Conservation (phyloP, 2,113 vertebrate species). For the Caranx melampygus region DNA sequence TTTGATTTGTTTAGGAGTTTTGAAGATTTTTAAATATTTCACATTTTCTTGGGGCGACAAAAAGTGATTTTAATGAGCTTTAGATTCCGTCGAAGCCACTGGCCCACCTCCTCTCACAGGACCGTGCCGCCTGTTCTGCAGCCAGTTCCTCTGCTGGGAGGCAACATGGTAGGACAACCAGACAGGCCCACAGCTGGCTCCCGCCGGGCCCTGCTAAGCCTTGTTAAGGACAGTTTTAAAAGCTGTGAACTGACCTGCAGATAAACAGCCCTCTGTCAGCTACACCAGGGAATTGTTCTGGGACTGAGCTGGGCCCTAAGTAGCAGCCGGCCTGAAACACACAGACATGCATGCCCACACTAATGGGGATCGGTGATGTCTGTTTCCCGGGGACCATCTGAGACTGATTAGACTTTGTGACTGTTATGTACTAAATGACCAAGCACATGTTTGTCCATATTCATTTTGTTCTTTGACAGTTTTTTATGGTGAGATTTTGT, state of each 20-base stretch:
- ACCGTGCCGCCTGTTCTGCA: conserved; percentile 41
- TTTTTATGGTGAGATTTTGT: conserved; percentile 55
- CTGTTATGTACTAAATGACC: conserved; percentile 56
- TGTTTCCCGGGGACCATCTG: conserved; percentile 75
- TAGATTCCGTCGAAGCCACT: conserved; percentile 16
- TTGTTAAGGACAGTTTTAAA: conserved; percentile 84
- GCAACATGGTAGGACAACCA: conserved; percentile 53
- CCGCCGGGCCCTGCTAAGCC: conserved; percentile 72
- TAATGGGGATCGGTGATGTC: conserved; percentile 78
- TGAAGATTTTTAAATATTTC: conserved; percentile 52
- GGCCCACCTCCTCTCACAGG: conserved; percentile 25
- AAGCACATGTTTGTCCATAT: conserved; percentile 49
- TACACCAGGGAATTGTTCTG: conserved; percentile 69
- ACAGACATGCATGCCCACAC: conserved; percentile 69
- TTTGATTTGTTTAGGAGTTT: conserved; percentile 37
- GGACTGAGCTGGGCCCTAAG: conserved; percentile 60
- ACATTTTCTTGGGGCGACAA: conserved; percentile 54
- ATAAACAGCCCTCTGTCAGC: conserved; percentile 82
- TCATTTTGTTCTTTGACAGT: conserved; percentile 44
- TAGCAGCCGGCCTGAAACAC: conserved; percentile 59
- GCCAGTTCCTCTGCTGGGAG: conserved; percentile 55
- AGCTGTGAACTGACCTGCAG: conserved; percentile 85
- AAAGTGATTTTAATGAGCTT: conserved; percentile 42
- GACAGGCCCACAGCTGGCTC: conserved; percentile 73
- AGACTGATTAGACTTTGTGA: conserved; percentile 77